Percentiles rank a stretch among this genome's conserved stretches.
phyloP scores from a whole-genome alignment of 92 coral and sea anemone species.

The Heliopora coerulea region DNA sequence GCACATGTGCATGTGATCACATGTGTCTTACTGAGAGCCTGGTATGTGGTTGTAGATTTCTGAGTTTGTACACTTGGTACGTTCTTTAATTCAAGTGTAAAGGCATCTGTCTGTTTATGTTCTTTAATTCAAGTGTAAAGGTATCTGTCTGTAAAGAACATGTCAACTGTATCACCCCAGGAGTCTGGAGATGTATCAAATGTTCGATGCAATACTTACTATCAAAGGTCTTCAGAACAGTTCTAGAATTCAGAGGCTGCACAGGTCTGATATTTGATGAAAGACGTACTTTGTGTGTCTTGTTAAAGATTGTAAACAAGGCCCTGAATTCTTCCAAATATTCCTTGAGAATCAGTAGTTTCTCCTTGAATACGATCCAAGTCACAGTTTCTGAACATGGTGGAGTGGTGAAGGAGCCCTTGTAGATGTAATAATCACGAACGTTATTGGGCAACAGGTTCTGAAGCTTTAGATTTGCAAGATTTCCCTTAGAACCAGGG shows the following conservation, averaged over 20 bases:
- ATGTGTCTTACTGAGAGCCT: no score
- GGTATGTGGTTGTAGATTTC: no score
- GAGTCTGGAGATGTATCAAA: no score
- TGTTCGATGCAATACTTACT: no score
- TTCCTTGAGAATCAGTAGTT: slow-evolving; percentile 53
- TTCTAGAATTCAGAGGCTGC: slow-evolving; percentile 68
- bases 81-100: no score
- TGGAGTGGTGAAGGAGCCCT: slow-evolving; percentile 90
- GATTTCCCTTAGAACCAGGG: slow-evolving; percentile 34
- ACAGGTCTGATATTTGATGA: slow-evolving; percentile 80
- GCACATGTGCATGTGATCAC: no score
- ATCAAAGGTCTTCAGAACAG: slow-evolving; percentile 64
- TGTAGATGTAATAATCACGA: slow-evolving; percentile 65
- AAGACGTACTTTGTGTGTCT: slow-evolving; percentile 44
- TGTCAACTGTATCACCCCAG: no score
- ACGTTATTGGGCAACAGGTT: slow-evolving; percentile 59
- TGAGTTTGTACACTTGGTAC: no score
- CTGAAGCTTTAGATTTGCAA: slow-evolving; percentile 42
- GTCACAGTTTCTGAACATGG: slow-evolving; percentile 79
- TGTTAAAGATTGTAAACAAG: slow-evolving; percentile 2
- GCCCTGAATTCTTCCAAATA: slow-evolving; percentile 59
- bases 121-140: no score
- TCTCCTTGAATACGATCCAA: slow-evolving; percentile 79
- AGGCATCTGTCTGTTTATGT: no score
- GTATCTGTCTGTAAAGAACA: no score